Conservation (phyloP, 2,113 vertebrate species). For the Felis catus region DNA sequence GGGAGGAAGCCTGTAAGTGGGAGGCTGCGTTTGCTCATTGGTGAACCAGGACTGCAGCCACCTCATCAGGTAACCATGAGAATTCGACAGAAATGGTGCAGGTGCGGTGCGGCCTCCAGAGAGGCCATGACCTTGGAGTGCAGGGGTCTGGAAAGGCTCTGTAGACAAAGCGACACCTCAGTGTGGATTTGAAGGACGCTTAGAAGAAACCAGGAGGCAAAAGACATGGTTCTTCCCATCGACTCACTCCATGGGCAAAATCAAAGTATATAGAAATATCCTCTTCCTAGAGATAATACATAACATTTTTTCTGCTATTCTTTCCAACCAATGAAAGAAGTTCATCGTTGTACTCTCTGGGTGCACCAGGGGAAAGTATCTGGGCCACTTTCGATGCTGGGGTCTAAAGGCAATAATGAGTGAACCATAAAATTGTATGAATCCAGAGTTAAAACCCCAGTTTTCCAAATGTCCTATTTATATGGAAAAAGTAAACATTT, state of each 20-base stretch:
- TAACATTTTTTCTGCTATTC: neutral
- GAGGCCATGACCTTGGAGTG: accelerated
- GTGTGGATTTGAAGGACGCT: neutral
- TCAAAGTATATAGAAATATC: neutral
- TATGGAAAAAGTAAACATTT: neutral
- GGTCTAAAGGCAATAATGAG: neutral
- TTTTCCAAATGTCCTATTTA: neutral
- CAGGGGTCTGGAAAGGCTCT: neutral
- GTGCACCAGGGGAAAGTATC: neutral
- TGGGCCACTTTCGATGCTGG: neutral
- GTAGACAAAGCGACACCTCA: neutral
- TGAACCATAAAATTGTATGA: neutral
- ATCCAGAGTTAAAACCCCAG: neutral
- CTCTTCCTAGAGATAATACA: neutral
- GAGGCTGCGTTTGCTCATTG: neutral
- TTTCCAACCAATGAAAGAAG: neutral
- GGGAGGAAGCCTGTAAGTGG: neutral
- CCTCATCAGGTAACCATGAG: neutral
- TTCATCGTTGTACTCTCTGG: neutral
- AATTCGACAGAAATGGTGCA: neutral
- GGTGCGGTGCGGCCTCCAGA: accelerated
- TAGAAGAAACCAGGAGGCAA: neutral
- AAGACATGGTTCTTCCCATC: neutral
- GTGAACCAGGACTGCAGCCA: neutral
- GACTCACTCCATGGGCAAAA: neutral